Conservation (phyloP, 2,113 vertebrate species). For the Coptodon bakossiorum region DNA sequence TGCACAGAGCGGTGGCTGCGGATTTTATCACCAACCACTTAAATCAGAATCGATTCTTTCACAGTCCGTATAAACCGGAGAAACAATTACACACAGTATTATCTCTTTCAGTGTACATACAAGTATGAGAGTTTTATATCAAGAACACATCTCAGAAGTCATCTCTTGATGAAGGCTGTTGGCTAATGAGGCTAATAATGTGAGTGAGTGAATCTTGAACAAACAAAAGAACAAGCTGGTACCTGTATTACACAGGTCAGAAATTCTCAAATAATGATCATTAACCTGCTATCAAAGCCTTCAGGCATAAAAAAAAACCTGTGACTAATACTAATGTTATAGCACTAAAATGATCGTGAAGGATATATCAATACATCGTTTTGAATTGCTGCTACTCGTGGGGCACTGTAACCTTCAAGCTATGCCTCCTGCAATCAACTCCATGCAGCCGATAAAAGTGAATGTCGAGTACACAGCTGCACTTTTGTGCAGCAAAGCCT, state of each 20-base stretch:
- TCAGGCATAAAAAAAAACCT: not conserved
- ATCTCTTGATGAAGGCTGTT: not conserved
- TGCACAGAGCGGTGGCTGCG: not conserved
- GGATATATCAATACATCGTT: conserved; percentile 29
- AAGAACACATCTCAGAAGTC: not conserved
- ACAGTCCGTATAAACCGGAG: not conserved
- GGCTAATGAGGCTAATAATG: not conserved
- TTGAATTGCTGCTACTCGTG: not conserved
- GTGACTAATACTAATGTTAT: conserved; percentile 35
- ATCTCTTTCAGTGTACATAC: not conserved
- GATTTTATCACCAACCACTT: not conserved
- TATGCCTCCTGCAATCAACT: conserved; percentile 14
- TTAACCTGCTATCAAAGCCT: conserved; percentile 2
- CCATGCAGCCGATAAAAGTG: conserved; percentile 30
- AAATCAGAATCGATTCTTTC: not conserved
- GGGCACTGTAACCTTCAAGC: conserved; percentile 51
- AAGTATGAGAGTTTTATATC: not conserved
- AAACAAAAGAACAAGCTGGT: not conserved
- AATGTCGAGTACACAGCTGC: conserved; percentile 40
- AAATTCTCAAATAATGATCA: not conserved
- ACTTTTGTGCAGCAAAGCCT: conserved; percentile 48
- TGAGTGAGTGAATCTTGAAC: not conserved
- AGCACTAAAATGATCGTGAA: conserved; percentile 25
- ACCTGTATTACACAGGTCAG: not conserved
- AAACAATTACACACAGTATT: not conserved